Evolutionary conservation across 2,113 vertebrate genomes (phyloP), one percentile per base, ranked within the genome.

Genomic region (Calidris pugnax): DNA sequence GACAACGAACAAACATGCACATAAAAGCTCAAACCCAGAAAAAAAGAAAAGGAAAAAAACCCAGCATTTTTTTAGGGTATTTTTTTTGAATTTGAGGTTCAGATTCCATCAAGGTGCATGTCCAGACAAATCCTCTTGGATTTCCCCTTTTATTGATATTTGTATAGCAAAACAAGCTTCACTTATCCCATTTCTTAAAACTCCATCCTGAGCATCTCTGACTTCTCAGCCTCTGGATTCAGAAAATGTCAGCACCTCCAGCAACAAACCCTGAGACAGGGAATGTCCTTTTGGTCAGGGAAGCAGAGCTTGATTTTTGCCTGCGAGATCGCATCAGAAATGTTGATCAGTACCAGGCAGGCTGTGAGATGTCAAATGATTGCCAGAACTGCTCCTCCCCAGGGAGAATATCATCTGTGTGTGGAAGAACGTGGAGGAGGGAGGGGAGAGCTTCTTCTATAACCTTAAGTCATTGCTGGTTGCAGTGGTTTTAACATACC

Each of bases 331-430:
- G 63, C 91, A 80, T 94, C 89, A 74, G 77, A 94, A 94, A 93
- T 59, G 92, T 92, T 95, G 90, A 92, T 90, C 81, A 78, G 84
- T 47, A 96, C 69, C 81, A 89, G 74, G 81, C 94, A 91, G 84
- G 86, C 91, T 96, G 92, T 71, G 96, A 95, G 97, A 94, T 95
- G 94, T 95, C 87, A 83, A 91, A 77, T 85, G 80, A 91, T 81
- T 95, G 92, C 95, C 94, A 95, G 94, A 82, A 62, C 71, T 82
- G 62, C 96, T 97, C 50, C 55, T 91, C 86, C 89, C 89, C 57
- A 79, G 80, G 73, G 92, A 96, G 57, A 94, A 94, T 89, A 93
- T 95, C 3, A 10, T 92, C 60, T 67, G 62, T 4, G 2, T 35
- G 53, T 23, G 73, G 51, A 51, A 30, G 32, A 93, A 53, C 28